Percentiles rank a stretch among this genome's conserved stretches.
Conservation (phyloP, 1,140 invertebrate genomes). For the Paraescarpia echinospica region DNA sequence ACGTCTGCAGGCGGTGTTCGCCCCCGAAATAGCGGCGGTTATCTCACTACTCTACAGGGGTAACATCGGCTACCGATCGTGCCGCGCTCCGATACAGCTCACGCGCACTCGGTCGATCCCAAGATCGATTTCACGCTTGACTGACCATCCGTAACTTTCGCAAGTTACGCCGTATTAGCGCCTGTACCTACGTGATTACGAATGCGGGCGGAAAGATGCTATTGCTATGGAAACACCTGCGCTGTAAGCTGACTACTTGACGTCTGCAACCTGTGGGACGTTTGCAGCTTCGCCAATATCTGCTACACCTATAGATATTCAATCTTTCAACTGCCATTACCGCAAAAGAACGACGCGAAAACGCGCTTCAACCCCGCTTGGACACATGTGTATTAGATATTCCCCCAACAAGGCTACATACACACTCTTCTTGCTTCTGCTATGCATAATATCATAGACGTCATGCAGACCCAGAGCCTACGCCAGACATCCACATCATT, state of each 20-base stretch:
- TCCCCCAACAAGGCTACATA: neutral
- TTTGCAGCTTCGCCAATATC: neutral
- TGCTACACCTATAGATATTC: neutral
- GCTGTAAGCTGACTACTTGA: neutral
- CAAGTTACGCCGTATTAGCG: neutral
- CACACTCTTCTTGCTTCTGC: neutral
- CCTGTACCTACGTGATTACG: neutral
- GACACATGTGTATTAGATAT: neutral
- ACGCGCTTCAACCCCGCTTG: neutral
- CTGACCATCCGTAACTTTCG: neutral
- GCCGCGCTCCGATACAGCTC: neutral
- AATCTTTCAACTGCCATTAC: neutral
- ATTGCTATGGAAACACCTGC: neutral
- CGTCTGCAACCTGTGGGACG: neutral
- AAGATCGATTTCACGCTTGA: neutral
- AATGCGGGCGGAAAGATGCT: neutral
- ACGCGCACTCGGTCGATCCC: neutral
- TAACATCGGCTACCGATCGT: neutral
- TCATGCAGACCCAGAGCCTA: neutral
- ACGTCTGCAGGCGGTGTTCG: neutral
- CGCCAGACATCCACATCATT: too few species aligned
- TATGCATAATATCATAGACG: neutral
- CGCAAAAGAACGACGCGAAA: neutral
- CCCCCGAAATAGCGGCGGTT: neutral
- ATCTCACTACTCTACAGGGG: neutral